Conservation (phyloP, 92 coral and sea anemone genomes). For the Palythoa heliodiscus region DNA sequence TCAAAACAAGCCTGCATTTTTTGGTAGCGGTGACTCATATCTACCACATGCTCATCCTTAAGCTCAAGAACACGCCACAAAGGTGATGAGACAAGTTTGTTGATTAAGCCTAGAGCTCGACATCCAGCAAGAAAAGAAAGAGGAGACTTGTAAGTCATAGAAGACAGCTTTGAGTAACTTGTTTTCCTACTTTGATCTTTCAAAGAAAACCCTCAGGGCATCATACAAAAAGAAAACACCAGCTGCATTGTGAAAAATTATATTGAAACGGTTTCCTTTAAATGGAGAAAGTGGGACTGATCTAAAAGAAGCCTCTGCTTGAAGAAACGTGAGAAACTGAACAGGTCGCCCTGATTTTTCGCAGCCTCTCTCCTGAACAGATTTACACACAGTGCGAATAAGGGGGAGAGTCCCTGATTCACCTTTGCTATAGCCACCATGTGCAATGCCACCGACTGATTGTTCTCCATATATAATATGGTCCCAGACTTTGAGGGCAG, state of each 20-base stretch:
- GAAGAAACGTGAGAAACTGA: constrained; percentile 25
- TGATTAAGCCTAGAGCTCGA: constrained; percentile 16
- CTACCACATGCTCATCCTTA: constrained; percentile 15
- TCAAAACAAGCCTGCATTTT: constrained; percentile 32
- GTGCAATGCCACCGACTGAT: constrained; percentile 19
- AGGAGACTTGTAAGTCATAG: constrained; percentile 31
- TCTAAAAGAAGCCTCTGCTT: constrained; percentile 13
- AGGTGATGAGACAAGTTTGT: constrained; percentile 13
- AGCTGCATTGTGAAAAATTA: constrained; percentile 40
- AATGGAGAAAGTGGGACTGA: constrained; percentile 37
- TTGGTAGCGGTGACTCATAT: constrained; percentile 30
- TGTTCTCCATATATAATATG: constrained; percentile 18
- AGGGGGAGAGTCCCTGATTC: constrained; percentile 38
- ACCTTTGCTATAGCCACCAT: constrained; percentile 28
- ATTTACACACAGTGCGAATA: constrained; percentile 32
- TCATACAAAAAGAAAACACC: constrained; percentile 43
- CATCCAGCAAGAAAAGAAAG: constrained; percentile 47
- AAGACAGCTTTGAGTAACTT: constrained; percentile 18
- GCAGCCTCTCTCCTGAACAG: constrained; percentile 31
- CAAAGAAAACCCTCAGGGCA: constrained; percentile 39
- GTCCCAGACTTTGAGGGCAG: constrained; percentile 46
- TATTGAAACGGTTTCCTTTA: constrained; percentile 28
- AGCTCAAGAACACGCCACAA: constrained; percentile 38
- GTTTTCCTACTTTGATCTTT: constrained; percentile 27
- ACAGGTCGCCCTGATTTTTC: constrained; percentile 39